Conservation (phyloP, 2,113 vertebrate genomes). For the Mesoclemmys tuberculata region DNA sequence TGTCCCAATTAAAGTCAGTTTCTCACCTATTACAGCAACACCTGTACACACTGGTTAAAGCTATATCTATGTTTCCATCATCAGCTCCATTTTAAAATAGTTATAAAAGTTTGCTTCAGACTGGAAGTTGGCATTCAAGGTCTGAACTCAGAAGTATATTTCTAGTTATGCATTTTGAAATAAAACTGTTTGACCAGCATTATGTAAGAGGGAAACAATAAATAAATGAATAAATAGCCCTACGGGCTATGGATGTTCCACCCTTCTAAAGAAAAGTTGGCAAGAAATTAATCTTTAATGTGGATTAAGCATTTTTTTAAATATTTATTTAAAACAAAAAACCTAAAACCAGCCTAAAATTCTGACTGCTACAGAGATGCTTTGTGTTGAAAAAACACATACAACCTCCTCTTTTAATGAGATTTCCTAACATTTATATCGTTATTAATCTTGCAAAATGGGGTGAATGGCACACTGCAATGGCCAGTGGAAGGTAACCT, state of each 20-base stretch:
- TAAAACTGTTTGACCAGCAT: neutral
- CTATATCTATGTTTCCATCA: neutral
- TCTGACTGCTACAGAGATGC: neutral
- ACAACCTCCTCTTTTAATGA: neutral
- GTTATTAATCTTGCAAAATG: neutral
- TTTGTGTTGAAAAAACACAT: neutral
- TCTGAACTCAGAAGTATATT: neutral
- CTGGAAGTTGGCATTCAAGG: neutral
- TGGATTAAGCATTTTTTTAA: neutral
- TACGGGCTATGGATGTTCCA: neutral
- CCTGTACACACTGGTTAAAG: neutral
- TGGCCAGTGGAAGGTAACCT: neutral
- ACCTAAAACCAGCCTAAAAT: neutral
- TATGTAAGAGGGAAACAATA: neutral
- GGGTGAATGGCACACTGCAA: neutral
- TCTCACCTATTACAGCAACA: neutral
- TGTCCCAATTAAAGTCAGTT: neutral
- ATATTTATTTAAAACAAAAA: neutral
- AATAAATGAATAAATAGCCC: neutral
- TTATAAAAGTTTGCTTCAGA: neutral
- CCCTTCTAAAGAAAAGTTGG: neutral
- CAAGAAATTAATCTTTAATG: accelerated
- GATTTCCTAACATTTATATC: neutral
- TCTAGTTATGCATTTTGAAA: neutral
- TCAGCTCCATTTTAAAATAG: neutral